Evolutionary conservation across 2,888 invertebrate species (phyloP).

Genomic region (Therioaphis trifolii): DNA sequence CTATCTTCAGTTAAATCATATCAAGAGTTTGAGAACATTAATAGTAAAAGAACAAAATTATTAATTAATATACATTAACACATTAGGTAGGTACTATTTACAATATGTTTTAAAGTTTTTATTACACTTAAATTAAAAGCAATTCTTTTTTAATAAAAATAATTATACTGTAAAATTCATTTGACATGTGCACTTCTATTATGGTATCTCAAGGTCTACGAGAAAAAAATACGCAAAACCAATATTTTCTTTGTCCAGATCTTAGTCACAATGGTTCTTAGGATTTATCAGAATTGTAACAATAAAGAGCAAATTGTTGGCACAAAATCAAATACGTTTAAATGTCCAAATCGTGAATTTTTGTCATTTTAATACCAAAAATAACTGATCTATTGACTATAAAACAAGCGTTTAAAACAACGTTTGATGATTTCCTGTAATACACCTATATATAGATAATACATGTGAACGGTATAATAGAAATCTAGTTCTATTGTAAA

Average conservation of each 20-base stretch:
- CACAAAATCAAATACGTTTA: slow-evolving; percentile 37
- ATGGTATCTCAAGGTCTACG: slow-evolving; percentile 51
- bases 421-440: slow-evolving; percentile 39
- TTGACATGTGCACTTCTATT: slow-evolving; percentile 39
- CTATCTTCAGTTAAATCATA: no score
- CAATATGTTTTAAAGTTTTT: no score
- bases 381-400: slow-evolving; percentile 48
- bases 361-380: slow-evolving; percentile 38
- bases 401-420: slow-evolving; percentile 42
- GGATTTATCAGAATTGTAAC: slow-evolving; percentile 44
- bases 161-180: slow-evolving; percentile 19
- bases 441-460: slow-evolving; percentile 33
- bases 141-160: slow-evolving; percentile 21
- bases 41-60: no score
- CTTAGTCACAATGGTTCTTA: slow-evolving; percentile 37
- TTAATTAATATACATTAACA: no score
- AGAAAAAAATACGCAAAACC: slow-evolving; percentile 43
- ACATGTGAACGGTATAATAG: neutral
- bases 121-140: neutral
- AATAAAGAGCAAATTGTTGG: slow-evolving; percentile 61
- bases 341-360: slow-evolving; percentile 44
- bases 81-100: no score
- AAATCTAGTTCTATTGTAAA: slow-evolving; percentile 42
- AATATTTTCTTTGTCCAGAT: slow-evolving; percentile 57
- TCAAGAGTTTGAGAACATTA: no score